Evolutionary conservation across 2,888 invertebrate species (phyloP).

Genomic region (Hirtodrosophila duncani): DNA sequence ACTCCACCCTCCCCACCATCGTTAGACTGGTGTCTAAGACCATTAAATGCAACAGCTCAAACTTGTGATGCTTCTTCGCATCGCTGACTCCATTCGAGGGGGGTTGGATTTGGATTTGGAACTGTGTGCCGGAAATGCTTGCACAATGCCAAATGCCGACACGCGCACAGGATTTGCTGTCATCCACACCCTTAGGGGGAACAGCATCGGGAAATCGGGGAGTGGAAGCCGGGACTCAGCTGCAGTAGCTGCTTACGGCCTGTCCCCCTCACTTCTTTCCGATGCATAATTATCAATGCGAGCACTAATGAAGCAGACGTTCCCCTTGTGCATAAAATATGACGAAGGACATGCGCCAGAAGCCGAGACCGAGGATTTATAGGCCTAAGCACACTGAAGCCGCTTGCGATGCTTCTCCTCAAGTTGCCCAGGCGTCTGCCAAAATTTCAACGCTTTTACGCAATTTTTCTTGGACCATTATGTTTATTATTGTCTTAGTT

Average conservation of each 20-base stretch:
- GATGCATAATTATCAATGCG: constrained; percentile 66
- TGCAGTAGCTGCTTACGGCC: constrained; percentile 7
- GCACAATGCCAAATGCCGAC: constrained; percentile 71
- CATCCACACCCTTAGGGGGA: constrained; percentile 42
- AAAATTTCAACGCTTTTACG: constrained; percentile 48
- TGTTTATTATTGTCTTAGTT: constrained; percentile 61
- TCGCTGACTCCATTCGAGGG: constrained; percentile 17
- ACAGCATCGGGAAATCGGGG: too few species aligned
- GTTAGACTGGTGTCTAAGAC: constrained; percentile 21
- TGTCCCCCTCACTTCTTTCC: constrained; percentile 11
- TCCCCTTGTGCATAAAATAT: constrained; percentile 43
- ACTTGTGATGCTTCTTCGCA: constrained; percentile 25
- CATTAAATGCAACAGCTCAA: constrained; percentile 67
- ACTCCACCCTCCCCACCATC: background rate
- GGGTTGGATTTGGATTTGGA: constrained; percentile 22
- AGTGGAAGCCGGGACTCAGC: constrained; percentile 23
- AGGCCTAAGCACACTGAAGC: constrained; percentile 23
- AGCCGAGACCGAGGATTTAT: constrained; percentile 36
- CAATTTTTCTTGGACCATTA: constrained; percentile 58
- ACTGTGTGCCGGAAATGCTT: constrained; percentile 47
- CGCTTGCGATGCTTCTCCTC: constrained; percentile 12
- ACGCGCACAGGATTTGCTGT: constrained; percentile 65
- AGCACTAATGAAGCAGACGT: constrained; percentile 54
- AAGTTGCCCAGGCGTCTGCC: constrained; percentile 29
- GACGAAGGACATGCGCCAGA: constrained; percentile 45